Evolutionary conservation across 2,888 invertebrate genomes (phyloP), one percentile per base, ranked within the genome.

Genomic region (Caenorhabditis afra): DNA sequence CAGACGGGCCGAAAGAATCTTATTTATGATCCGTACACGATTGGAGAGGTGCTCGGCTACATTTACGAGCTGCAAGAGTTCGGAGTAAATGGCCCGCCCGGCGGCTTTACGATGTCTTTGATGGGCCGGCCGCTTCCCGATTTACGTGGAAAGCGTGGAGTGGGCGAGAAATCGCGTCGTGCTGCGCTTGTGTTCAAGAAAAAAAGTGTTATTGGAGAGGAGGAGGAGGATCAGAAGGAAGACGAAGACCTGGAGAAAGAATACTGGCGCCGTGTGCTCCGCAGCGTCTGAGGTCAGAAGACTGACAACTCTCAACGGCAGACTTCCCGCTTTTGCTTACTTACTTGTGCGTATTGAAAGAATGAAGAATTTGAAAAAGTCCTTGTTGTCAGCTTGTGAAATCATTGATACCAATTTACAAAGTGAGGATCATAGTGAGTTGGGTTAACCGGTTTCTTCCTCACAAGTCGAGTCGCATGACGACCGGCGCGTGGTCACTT

Each of bases 401-500:
- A n/a, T n/a, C n/a, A n/a, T n/a, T 29, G 29, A 29, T 3, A 29
- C 29, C 29, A 29, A 5, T 29, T 29, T 29, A 5, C 29, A 29
- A 29, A 29, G 29, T 29, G 29, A 7, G 29, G 7, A 29, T 5
- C 7, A 5, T 29, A 7, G 29, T 29, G 3, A 29, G 3, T 29
- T 29, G n/a, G n/a, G n/a, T n/a, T n/a, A n/a, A n/a, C n/a, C n/a
- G n/a, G 29, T 29, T 29, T 29, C 29, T 29, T 3, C 29, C 29
- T 53, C 37, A 53, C 37, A 93, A 84, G 88, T 94, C 93, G 61
- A 95, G 90, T 89, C 94, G 94, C 53, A 96, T 92, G 45, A 94
- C 93, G 84, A 97, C 93, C 0, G 98, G 98, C 90, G 97, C 98
- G 91, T 99, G 98, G 91, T 99, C 98, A 90, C 96, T 97, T 45